Base-by-base conservation (phyloP, 1,140 invertebrate genomes). In the Bombus fervidus region DNA sequence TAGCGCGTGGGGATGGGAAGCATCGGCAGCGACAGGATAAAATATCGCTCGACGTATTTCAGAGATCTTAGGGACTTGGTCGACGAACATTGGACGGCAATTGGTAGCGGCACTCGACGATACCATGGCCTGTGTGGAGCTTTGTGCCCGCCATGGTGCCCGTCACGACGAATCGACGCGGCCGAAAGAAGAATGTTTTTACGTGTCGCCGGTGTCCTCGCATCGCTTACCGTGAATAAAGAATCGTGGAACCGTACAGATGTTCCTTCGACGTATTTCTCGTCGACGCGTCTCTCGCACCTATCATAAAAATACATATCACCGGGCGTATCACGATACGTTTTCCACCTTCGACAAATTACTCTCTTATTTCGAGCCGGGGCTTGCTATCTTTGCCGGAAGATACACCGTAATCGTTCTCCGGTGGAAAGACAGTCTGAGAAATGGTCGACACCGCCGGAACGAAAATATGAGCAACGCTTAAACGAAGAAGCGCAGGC, bases 11-110 rank as follows among this genome's bases (percentile, higher is more conserved):
- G 31, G 59, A 13, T 31, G 37, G 34, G 74, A 15, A 59, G 81
- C 79, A 39, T 85, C 86, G 69, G 71, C 22, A 41, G 43, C 39
- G 87, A 81, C 81, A 76, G 74, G 37, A 53, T 83, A 80, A 90
- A 84, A 89, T 90, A 89, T 90, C 78, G 85, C 39, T 4, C 22
- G 39, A 69, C 85, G 78, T 87, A 90, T 89, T 82, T 84, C 85
- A 84, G 28, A 59, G 66, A 86, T 84, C 53, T 79, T 66, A 34
- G 13, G 25, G 39, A 9, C 10, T 31, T 10, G 47, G 25, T 43
- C 1, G 62, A 5, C 15, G 64, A 73, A n/a, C 69, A 43, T 78
- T 3, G 43, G 15, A 68, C 39, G 57, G 68, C 43, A 47, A 81
- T 82, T 62, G 57, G 87, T 74, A 68, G 25, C 31, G 12, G n/a